Evolutionary conservation across 2,888 invertebrate species (phyloP).

Genomic region (Ophion obscuratus): DNA sequence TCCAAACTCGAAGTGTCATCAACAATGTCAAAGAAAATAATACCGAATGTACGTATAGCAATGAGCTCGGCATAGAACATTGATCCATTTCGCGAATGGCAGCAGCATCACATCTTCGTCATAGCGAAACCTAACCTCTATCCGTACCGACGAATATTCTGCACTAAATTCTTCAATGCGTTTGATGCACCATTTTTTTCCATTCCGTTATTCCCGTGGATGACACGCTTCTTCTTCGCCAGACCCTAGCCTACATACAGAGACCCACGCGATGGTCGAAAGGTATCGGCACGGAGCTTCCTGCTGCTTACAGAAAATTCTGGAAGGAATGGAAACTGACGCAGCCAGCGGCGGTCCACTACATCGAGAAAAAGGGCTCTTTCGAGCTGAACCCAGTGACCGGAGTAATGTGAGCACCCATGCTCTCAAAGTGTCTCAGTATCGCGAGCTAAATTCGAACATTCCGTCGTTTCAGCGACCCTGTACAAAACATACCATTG

Average conservation of each 20-base stretch:
- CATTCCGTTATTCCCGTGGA: too few relatives aligned
- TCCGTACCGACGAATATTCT: background rate
- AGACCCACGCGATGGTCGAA: conserved; percentile 72
- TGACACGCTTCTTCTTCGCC: background rate
- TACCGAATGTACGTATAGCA: background rate
- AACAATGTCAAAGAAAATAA: conserved; percentile 13
- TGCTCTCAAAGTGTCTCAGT: background rate
- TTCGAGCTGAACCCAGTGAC: conserved; percentile 88
- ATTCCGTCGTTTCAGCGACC: conserved; percentile 83
- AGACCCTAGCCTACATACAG: conserved; percentile 68
- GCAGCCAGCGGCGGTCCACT: conserved; percentile 87
- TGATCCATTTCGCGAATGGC: background rate
- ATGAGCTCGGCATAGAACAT: background rate
- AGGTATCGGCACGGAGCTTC: conserved; percentile 89
- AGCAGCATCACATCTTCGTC: background rate
- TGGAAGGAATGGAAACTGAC: conserved; percentile 93
- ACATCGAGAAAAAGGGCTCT: conserved; percentile 89
- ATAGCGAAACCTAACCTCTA: conserved; percentile 20
- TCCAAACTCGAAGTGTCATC: too few relatives aligned
- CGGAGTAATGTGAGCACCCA: background rate
- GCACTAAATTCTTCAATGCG: background rate
- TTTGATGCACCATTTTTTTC: background rate
- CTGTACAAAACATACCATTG: conserved; percentile 91
- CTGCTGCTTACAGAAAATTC: conserved; percentile 93
- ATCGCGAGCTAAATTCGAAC: background rate